Evolutionary conservation across 2,888 invertebrate species (phyloP), one percentile per base, ranked within the genome.

Genomic region (Trypoxylon attenuatum): DNA sequence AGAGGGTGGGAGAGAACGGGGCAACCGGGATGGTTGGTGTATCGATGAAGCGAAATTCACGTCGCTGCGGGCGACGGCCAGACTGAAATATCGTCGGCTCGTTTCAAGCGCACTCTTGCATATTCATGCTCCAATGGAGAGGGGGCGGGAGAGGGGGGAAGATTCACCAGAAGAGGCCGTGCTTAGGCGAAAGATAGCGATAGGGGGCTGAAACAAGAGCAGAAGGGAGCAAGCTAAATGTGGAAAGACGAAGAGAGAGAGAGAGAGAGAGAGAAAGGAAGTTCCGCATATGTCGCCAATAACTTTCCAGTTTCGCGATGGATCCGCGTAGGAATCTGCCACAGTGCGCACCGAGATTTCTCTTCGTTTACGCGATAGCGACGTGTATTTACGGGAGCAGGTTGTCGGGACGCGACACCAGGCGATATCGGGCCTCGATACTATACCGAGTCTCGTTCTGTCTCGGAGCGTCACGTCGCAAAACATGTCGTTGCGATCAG

Each of bases 51-150:
- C 67, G 63, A 77, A 80, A 81, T 81, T 80, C 71, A 64, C 76
- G 72, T 76, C 53, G 74, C 76, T 58, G 38, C 46, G 55, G 69
- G 76, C 73, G 59, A 64, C 66, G 66, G 62, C 55, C 47, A 53
- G 60, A 59, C 73, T 75, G 79, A 81, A 81, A 83, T 82, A 84
- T 82, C 71, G 76, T 75, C 72, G 77, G 75, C 74, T 80, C 79
- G 82, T 81, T 76, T 78, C 71, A 71, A 60, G 66, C 70, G 65
- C 56, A 71, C 77, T 79, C 73, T 77, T 84, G 82, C 78, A 84
- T 84, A 84, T 84, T 84, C 84, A 84, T 84, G 70, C 56, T 43
- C 50, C 13, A 21, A 43, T 5, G n/a, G 4, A 21, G 21, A 10
- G 38, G 43, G 51, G 38, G 49, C 22, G 62, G 21, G 59, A 42